phyloP scores from a whole-genome alignment of 92 coral and sea anemone genomes.

The Anthopleura xanthogrammica region DNA sequence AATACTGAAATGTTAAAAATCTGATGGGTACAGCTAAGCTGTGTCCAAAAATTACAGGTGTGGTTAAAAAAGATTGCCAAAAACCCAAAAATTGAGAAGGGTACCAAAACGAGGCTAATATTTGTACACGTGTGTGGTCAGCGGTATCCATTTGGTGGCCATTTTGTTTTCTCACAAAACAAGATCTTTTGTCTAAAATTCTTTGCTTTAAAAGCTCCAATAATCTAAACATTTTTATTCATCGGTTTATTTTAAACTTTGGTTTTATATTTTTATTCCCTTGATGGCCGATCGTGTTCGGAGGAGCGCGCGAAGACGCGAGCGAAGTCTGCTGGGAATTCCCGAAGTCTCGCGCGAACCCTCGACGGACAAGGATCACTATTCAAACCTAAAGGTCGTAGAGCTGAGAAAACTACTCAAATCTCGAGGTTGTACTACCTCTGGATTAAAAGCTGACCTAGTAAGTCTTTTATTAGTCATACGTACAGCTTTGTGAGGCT shows the following conservation, averaged over 20 bases:
- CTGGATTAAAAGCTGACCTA: conserved; percentile 87
- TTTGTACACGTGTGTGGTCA: conserved; percentile 24
- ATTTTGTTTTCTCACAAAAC: conserved; percentile 15
- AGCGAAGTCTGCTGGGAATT: conserved; percentile 63
- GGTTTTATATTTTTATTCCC: background rate
- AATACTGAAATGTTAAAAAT: too few species aligned
- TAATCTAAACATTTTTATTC: background rate
- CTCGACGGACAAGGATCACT: conserved; percentile 15
- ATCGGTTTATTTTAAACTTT: background rate
- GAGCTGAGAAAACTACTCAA: conserved; percentile 72
- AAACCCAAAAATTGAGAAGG: background rate
- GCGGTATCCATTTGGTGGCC: conserved; percentile 32
- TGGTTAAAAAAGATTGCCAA: background rate
- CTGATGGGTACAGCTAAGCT: too few species aligned
- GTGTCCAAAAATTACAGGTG: too few species aligned
- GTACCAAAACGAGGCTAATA: conserved; percentile 15
- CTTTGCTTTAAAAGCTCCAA: background rate
- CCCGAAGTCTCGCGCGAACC: conserved; percentile 45
- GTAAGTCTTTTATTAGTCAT: conserved; percentile 32
- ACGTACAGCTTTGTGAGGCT: background rate
- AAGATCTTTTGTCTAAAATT: background rate
- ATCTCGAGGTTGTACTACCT: conserved; percentile 49
- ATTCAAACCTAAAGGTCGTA: conserved; percentile 57
- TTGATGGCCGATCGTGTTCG: conserved; percentile 73
- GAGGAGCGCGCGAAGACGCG: conserved; percentile 69